Evolutionary conservation across 2,797 vertebrate genomes (phyloP), one percentile per base, ranked within the genome.

Genomic region (Acipenser ruthenus): DNA sequence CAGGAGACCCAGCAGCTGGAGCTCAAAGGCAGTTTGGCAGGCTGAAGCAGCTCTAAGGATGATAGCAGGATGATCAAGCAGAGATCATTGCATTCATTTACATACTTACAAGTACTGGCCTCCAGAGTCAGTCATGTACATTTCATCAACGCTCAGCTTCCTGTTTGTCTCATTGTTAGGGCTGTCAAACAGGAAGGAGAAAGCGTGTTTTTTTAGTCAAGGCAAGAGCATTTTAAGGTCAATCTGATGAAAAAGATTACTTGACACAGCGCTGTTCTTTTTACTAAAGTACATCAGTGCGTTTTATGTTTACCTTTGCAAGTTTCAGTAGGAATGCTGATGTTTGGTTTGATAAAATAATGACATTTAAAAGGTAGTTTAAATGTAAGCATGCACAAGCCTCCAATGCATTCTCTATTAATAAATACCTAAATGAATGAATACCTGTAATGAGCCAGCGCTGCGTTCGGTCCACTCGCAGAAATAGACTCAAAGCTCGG

Each of bases 401-500:
- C 2, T 37, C 23, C 23, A 37, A 37, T 37, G 23, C 23, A 37
- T 4, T 37, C 23, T 37, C 23, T 37, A 37, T 37, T 3, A 37
- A 37, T 37, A 37, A 37, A 37, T 37, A 37, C 23, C 23, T 37
- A 37, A 37, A 37, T 37, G 23, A 37, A 37, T 37, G 23, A 37
- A 50, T 72, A 95, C 96, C 90, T 95, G 88, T 99, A 99, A 77
- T 99, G 96, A 8, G 96, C 93, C 11, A 98, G 87, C 0, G 96
- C 96, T 0, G 95, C 96, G 1, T 98, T 99, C 68, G 95, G 89
- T 73, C 96, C 96, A 10, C 93, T 95, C 64, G 95, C 96, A 0
- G 96, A 99, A 76, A 99, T 99, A 0, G 96, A 94, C 71, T 91
- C 80, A 74, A 99, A 98, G 77, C 96, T 98, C 6, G 89, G 88